Evolutionary conservation across 2,113 vertebrate genomes (phyloP).

Genomic region (Nothocercus nigrocapillus): DNA sequence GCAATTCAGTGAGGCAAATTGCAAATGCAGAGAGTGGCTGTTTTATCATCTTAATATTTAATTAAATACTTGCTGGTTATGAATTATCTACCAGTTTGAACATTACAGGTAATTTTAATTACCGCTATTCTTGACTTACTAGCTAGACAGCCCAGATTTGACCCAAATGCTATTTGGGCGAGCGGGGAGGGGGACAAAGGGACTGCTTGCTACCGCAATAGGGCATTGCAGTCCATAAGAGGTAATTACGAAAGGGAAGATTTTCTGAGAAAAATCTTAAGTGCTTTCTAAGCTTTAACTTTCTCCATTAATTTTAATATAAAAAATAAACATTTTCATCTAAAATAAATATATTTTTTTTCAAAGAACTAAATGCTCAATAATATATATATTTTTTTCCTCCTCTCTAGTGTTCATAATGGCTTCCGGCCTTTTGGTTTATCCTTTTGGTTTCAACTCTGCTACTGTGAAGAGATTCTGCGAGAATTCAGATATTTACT

Average conservation of each 20-base stretch:
- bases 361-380: background rate
- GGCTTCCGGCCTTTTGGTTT: constrained; percentile 91
- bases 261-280: background rate
- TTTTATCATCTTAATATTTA: constrained; percentile 13
- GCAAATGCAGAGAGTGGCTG: constrained; percentile 17
- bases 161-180: background rate
- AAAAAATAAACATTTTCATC: background rate
- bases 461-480: constrained; percentile 88
- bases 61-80: constrained; percentile 46
- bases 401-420: constrained; percentile 89
- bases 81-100: constrained; percentile 41
- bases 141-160: background rate
- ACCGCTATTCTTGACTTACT: background rate
- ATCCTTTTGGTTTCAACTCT: constrained; percentile 91
- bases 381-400: constrained; percentile 22
- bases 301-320: background rate
- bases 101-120: constrained; percentile 5
- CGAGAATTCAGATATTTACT: constrained; percentile 89
- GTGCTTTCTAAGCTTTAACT: background rate
- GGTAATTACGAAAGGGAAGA: constrained; percentile 19
- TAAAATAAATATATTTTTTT: background rate
- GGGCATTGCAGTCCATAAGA: background rate
- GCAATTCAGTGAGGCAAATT: background rate
- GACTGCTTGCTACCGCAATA: background rate
- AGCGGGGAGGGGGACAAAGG: background rate